Evolutionary conservation across 2,888 invertebrate genomes (phyloP), one percentile per base, ranked within the genome.

Genomic region (Campoplex nolae): DNA sequence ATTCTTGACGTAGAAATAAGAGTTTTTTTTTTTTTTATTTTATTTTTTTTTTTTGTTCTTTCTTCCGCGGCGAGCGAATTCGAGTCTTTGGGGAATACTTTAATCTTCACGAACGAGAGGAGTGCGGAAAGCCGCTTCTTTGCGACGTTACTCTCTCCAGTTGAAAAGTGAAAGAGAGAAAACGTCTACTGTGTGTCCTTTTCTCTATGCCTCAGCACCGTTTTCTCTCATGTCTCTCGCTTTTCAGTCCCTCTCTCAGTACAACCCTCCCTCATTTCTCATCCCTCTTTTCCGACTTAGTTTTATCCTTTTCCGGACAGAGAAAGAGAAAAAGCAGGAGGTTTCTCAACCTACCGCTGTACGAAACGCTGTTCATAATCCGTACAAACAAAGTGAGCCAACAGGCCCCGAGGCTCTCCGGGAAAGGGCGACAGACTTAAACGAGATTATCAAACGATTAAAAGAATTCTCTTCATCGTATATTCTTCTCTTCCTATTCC

Each of bases 391-490:
- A 90, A 91, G 89, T 85, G 89, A 89, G 89, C 90, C 84, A 90
- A 89, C 89, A 90, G 82, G 89, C 90, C 90, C 82, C 54, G 81
- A 89, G 91, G 89, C 80, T 80, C 79, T 75, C 62, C 86, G 73
- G 56, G 74, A 67, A 83, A 88, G 89, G 86, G 90, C 89, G 92
- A 92, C 92, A 90, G 91, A 89, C 91, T 93, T 90, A 91, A 93
- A 93, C 91, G 89, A 93, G 93, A 93, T 94, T 93, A 93, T 93
- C 92, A 93, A 93, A 92, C 92, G 93, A 93, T 94, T 93, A 92
- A 93, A 93, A 93, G 91, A 93, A 93, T 93, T 91, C 85, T 90
- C 88, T 84, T 87, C 88, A 82, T 81, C 88, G 81, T 80, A 68
- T 79, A 68, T 75, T 68, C 77, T 51, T 83, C 54, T 62, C 82